Percentiles rank a stretch among this genome's conserved stretches.
These are phyloP conservation scores for Rhea americana DNA, from an alignment of 2,113 vertebrate species.

Conservation along the genomic window DNA sequence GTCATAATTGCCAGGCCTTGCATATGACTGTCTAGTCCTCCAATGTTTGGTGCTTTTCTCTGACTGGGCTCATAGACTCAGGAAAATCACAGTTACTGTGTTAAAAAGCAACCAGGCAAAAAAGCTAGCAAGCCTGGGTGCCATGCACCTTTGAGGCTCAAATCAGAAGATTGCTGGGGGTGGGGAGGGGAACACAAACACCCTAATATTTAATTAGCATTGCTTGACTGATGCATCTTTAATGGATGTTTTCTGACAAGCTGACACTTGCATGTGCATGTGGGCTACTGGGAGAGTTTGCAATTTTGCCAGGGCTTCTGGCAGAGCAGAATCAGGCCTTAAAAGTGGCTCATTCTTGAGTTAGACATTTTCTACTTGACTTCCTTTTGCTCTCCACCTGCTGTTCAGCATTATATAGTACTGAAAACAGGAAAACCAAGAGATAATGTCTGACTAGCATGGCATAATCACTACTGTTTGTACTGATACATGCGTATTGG, in stretches of 20 bases:
- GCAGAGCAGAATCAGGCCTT: not conserved
- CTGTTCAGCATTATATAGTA: not conserved
- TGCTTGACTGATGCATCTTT: not conserved
- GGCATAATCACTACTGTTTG: not conserved
- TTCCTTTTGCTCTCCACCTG: not conserved
- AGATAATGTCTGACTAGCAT: not conserved
- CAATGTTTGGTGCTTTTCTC: not conserved
- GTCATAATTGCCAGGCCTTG: not conserved
- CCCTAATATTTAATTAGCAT: not conserved
- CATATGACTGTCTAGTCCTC: not conserved
- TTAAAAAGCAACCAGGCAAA: not conserved
- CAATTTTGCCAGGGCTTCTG: not conserved
- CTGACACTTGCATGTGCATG: not conserved
- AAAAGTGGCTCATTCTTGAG: not conserved
- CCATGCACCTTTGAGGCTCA: not conserved
- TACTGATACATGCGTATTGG: accelerated
- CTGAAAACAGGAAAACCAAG: not conserved
- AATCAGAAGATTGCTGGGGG: not conserved
- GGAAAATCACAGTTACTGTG: not conserved
- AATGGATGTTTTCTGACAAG: not conserved
- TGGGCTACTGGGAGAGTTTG: not conserved
- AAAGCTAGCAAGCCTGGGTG: not conserved
- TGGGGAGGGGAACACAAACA: not conserved
- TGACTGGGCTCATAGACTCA: not conserved
- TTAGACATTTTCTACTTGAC: not conserved